Conservation (phyloP, 2,113 vertebrate species). For the Donacobius atricapilla region DNA sequence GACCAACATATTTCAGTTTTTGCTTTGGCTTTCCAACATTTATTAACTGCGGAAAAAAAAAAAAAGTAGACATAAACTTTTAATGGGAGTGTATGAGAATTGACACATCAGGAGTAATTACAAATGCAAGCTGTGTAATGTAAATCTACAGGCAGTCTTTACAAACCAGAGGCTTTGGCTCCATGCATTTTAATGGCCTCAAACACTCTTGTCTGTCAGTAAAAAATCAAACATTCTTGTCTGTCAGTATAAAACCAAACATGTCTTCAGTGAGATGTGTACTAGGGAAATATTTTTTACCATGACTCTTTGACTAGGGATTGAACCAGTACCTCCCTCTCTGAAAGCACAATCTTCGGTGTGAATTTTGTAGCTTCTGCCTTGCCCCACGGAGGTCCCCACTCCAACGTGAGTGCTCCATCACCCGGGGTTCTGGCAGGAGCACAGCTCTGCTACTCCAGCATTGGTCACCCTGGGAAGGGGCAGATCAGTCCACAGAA, state of each 20-base stretch:
- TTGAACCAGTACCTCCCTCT: neutral
- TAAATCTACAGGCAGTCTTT: neutral
- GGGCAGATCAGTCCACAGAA: neutral
- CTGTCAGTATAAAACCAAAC: neutral
- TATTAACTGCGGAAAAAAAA: neutral
- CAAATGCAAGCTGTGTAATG: neutral
- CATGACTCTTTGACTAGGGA: neutral
- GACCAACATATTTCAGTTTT: neutral
- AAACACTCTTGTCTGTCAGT: neutral
- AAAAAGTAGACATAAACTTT: neutral
- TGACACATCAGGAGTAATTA: neutral
- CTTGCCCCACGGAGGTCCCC: neutral
- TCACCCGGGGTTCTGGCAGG: accelerated
- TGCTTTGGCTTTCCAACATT: neutral
- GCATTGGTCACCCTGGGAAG: neutral
- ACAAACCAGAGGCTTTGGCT: neutral
- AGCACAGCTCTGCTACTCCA: neutral
- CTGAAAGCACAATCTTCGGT: neutral
- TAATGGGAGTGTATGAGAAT: neutral
- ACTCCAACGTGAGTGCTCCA: neutral
- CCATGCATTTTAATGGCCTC: neutral
- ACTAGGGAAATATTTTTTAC: neutral
- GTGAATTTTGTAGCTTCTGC: neutral
- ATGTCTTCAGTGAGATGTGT: neutral
- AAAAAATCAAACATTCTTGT: neutral